Percentiles rank a stretch among this genome's conserved stretches.
Conservation (phyloP, 2,888 invertebrate genomes). For the Chalcosyrphus nemorum region DNA sequence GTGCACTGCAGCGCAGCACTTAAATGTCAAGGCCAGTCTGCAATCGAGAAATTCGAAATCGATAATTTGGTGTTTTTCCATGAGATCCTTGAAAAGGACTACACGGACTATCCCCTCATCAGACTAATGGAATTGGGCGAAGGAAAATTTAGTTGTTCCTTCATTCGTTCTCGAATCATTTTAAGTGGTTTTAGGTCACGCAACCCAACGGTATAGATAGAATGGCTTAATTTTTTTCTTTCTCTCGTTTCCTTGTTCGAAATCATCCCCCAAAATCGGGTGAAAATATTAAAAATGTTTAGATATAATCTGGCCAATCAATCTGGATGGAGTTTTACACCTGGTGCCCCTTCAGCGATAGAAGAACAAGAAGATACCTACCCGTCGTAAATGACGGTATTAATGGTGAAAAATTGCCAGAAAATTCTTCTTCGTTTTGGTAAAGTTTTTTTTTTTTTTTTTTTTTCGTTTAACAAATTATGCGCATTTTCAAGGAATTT, state of each 20-base stretch:
- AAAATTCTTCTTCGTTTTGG: conserved; percentile 18
- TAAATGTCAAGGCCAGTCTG: conserved; percentile 62
- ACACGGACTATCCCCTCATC: conserved; percentile 32
- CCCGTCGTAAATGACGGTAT: conserved; percentile 27
- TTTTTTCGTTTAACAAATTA: conserved; percentile 27
- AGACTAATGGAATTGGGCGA: conserved; percentile 43
- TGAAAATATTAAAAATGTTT: conserved; percentile 32
- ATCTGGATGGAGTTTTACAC: conserved; percentile 50
- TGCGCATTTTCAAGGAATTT: conserved; percentile 43
- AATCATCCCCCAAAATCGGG: background rate
- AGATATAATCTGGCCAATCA: conserved; percentile 59
- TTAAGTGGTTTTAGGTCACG: conserved; percentile 61
- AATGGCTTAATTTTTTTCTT: background rate
- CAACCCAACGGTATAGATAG: background rate
- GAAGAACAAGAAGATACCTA: too few species aligned
- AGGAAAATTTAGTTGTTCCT: conserved; percentile 27
- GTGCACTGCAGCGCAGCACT: conserved; percentile 16
- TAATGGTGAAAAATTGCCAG: conserved; percentile 32
- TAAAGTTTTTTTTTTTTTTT: too few species aligned
- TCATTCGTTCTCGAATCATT: conserved; percentile 12
- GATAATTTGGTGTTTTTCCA: conserved; percentile 33
- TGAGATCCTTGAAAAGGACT: conserved; percentile 13
- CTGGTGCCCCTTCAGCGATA: conserved; percentile 4
- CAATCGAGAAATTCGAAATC: conserved; percentile 56
- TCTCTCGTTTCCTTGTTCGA: too few species aligned